Evolutionary conservation across 1,140 invertebrate species (phyloP).

Genomic region (Ylistrum balloti): DNA sequence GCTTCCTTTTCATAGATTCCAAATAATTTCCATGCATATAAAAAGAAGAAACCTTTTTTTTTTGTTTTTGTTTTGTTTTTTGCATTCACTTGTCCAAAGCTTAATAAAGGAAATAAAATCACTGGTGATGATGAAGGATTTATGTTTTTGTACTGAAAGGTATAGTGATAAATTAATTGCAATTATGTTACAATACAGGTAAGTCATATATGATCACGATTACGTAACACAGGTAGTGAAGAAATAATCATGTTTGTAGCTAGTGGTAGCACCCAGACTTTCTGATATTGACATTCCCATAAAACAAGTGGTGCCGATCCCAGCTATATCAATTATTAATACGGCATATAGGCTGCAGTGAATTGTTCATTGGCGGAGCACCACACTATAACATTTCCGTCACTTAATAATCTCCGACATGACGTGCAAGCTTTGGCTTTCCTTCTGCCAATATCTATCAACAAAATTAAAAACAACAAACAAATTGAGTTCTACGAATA

Average conservation of each 20-base stretch:
- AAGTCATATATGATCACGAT: not conserved
- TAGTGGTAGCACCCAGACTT: not conserved
- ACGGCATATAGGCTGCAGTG: constrained; percentile 19
- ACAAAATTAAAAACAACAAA: not conserved
- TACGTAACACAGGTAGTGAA: not conserved
- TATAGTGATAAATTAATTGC: not conserved
- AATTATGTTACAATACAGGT: not conserved
- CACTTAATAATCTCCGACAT: not conserved
- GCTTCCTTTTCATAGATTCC: too few relatives aligned
- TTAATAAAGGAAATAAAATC: too few relatives aligned
- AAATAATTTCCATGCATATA: too few relatives aligned
- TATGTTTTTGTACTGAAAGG: not conserved
- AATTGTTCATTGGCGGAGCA: not conserved
- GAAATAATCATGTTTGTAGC: not conserved
- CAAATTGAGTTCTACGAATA: not conserved
- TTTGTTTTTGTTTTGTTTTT: too few relatives aligned
- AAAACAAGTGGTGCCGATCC: constrained; percentile 32
- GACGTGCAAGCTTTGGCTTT: not conserved
- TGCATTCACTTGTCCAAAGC: too few relatives aligned
- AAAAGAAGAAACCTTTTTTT: too few relatives aligned
- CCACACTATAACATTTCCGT: not conserved
- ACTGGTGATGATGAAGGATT: too few relatives aligned
- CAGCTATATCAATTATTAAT: constrained; percentile 36
- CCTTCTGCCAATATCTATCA: not conserved
- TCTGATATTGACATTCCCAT: not conserved